Evolutionary conservation across 2,113 vertebrate genomes (phyloP).

Genomic region (Rostratula benghalensis): DNA sequence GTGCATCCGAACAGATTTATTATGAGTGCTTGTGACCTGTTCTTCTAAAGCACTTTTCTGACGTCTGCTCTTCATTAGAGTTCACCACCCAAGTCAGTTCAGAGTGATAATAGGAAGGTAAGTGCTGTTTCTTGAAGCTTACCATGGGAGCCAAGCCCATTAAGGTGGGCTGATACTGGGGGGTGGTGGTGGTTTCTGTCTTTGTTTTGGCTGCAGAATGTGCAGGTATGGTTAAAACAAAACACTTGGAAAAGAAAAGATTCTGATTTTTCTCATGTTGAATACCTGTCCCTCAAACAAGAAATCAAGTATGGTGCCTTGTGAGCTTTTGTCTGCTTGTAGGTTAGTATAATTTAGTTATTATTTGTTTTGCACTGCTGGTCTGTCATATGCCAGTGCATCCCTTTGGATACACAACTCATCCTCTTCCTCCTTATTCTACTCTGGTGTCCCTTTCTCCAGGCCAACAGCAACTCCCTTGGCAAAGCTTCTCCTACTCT

Average conservation of each 20-base stretch:
- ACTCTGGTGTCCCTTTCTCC: not conserved
- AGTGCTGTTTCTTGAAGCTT: not conserved
- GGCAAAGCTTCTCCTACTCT: not conserved
- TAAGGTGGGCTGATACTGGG: not conserved
- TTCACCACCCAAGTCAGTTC: not conserved
- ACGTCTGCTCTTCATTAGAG: not conserved
- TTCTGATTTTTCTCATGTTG: rapidly evolving
- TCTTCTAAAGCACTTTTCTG: conserved; percentile 22
- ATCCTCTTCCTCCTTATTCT: not conserved
- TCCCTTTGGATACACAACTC: not conserved
- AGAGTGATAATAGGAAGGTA: not conserved
- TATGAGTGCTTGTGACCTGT: conserved; percentile 5
- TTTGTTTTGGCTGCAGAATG: not conserved
- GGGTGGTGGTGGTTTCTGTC: not conserved
- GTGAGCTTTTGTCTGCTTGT: not conserved
- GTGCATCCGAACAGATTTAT: conserved; percentile 40
- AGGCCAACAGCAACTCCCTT: not conserved
- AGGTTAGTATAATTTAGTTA: not conserved
- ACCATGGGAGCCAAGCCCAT: not conserved
- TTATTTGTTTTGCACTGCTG: not conserved
- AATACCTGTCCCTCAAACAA: not conserved
- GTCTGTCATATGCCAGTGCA: rapidly evolving
- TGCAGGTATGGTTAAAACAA: not conserved
- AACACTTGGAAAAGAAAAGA: not conserved
- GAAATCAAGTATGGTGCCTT: rapidly evolving